A percentile compares a stretch with the other conserved stretches of the same genome.
These are phyloP conservation scores for Pogoniulus pusillus DNA, from an alignment of 2,797 vertebrate genomes.

Conservation along the genomic window DNA sequence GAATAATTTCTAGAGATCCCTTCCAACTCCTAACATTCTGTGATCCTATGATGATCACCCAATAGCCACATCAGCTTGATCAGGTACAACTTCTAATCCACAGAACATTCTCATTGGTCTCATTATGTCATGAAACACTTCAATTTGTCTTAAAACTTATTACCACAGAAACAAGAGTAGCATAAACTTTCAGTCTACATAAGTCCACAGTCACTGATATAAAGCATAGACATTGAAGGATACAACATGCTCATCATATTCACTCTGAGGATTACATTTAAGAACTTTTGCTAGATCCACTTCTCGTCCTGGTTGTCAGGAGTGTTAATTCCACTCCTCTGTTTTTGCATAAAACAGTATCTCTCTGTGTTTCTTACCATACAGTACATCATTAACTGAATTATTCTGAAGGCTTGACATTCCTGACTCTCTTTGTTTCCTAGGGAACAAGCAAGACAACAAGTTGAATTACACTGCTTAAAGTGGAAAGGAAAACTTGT, in stretches of 20 bases:
- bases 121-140: neutral
- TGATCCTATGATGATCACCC: neutral
- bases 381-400: neutral
- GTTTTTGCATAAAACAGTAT: neutral
- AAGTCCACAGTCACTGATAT: neutral
- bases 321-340: neutral
- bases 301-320: neutral
- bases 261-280: neutral
- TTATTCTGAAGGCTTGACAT: neutral
- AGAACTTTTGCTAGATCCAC: neutral
- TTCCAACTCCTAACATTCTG: too few species aligned
- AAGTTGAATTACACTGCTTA: neutral
- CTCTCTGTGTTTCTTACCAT: neutral
- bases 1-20: too few species aligned
- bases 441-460: neutral
- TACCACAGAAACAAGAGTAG: neutral
- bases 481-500: neutral
- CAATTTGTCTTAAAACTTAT: neutral
- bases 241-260: neutral
- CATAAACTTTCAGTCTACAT: neutral
- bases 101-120: neutral
- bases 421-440: neutral
- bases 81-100: neutral
- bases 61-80: neutral
- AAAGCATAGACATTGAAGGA: neutral